Evolutionary conservation across 2,797 vertebrate genomes (phyloP).

Genomic region (Neomorphus geoffroyi): DNA sequence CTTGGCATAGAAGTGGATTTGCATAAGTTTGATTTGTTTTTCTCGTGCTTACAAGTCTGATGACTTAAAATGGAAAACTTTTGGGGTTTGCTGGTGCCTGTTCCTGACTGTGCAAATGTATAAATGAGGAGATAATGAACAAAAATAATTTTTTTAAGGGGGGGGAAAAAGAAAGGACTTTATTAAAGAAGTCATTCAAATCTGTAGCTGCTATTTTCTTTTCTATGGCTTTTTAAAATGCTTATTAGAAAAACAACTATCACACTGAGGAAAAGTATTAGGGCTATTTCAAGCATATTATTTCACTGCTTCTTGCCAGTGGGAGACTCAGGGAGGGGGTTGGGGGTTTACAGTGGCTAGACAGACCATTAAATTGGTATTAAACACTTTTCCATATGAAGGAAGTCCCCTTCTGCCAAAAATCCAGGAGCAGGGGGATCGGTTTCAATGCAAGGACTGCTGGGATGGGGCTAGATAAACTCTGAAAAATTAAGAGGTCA

Average conservation of each 20-base stretch:
- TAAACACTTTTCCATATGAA: constrained; percentile 83
- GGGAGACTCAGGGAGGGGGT: constrained; percentile 17
- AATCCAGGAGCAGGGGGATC: constrained; percentile 70
- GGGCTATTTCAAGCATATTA: constrained; percentile 62
- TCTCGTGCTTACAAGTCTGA: background rate
- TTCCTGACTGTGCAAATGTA: background rate
- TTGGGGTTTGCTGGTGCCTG: background rate
- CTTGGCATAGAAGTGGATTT: background rate
- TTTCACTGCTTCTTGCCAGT: constrained; percentile 63
- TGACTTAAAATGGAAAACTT: background rate
- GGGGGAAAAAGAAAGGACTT: background rate
- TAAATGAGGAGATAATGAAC: background rate
- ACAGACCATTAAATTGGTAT: constrained; percentile 81
- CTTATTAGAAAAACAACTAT: constrained; percentile 49
- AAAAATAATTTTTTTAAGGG: background rate
- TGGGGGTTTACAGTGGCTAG: constrained; percentile 73
- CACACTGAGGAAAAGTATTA: constrained; percentile 38
- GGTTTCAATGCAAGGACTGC: constrained; percentile 69
- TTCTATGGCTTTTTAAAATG: background rate
- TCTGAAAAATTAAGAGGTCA: constrained; percentile 77
- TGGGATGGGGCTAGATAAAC: constrained; percentile 74
- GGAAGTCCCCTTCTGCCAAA: constrained; percentile 76
- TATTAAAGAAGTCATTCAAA: background rate
- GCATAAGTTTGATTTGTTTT: background rate
- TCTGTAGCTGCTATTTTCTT: background rate